Percentiles rank a stretch among this genome's conserved stretches.
Evolutionary conservation across 2,888 invertebrate species (phyloP).

Genomic region (Byasa hedistus): DNA sequence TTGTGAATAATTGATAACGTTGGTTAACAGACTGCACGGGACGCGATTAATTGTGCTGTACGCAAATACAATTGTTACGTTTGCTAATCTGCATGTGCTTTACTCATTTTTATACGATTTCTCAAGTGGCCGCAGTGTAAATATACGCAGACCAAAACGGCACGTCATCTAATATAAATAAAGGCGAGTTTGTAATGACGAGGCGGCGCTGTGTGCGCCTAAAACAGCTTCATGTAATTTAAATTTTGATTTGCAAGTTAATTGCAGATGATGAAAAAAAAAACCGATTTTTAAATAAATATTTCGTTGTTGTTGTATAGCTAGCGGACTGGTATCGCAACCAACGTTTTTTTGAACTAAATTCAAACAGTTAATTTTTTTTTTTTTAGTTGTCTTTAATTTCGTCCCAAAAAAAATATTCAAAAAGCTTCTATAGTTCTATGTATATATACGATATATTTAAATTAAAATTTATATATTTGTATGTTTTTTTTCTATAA

Average conservation of each 20-base stretch:
- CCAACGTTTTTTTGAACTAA: too few relatives aligned
- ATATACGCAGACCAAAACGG: background rate
- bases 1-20: slow-evolving; percentile 9
- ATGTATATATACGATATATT: too few relatives aligned
- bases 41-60: slow-evolving; percentile 20
- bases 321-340: too few relatives aligned
- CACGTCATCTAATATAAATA: background rate
- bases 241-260: slow-evolving; percentile 22
- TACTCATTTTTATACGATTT: slow-evolving; percentile 11
- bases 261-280: slow-evolving; percentile 8
- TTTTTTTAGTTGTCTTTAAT: too few relatives aligned
- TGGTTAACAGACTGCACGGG: slow-evolving; percentile 17
- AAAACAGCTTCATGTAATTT: slow-evolving; percentile 6
- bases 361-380: too few relatives aligned
- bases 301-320: too few relatives aligned
- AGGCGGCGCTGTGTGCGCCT: too few relatives aligned
- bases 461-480: too few relatives aligned
- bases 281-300: background rate
- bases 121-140: slow-evolving; percentile 1
- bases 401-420: too few relatives aligned
- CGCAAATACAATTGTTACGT: slow-evolving; percentile 20
- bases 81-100: slow-evolving; percentile 18
- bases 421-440: too few relatives aligned
- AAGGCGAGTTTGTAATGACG: background rate
- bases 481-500: too few relatives aligned